A percentile compares a stretch with the other conserved stretches of the same genome.
Conservation (phyloP, 2,113 vertebrate genomes). For the Corythaeola cristata region DNA sequence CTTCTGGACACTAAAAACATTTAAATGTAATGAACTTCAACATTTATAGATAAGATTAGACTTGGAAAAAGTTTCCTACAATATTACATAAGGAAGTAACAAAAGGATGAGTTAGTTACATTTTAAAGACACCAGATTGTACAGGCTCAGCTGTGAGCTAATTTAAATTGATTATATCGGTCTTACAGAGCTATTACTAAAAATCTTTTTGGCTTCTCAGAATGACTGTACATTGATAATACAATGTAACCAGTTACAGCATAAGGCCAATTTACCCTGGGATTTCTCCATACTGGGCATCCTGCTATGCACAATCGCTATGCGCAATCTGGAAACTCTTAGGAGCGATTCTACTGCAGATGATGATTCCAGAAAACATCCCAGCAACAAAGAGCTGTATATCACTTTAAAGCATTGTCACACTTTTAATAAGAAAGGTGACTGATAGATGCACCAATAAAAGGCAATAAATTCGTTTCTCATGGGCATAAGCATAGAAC, state of each 20-base stretch:
- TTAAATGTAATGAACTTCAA: not conserved
- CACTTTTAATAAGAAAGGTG: not conserved
- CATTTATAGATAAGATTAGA: not conserved
- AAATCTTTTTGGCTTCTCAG: conserved; percentile 29
- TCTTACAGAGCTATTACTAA: conserved; percentile 28
- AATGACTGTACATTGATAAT: conserved; percentile 7
- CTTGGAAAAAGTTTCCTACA: not conserved
- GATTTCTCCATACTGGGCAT: not conserved
- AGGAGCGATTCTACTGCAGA: not conserved
- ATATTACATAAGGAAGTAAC: not conserved
- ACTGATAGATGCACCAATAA: not conserved
- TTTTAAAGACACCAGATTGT: conserved; percentile 22
- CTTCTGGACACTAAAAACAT: not conserved
- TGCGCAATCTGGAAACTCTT: not conserved
- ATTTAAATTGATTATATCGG: conserved; percentile 51
- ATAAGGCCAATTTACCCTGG: not conserved
- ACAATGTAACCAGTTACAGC: not conserved
- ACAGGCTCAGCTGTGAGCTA: conserved; percentile 6
- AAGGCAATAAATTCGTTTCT: not conserved
- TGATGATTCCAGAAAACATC: not conserved
- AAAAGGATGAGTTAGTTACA: conserved; percentile 12
- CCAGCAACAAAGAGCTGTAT: not conserved
- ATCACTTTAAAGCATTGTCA: not conserved
- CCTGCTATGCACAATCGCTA: not conserved
- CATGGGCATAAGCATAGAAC: not conserved